Evolutionary conservation across 2,797 vertebrate genomes (phyloP).

Genomic region (Anisognathus igniventris): DNA sequence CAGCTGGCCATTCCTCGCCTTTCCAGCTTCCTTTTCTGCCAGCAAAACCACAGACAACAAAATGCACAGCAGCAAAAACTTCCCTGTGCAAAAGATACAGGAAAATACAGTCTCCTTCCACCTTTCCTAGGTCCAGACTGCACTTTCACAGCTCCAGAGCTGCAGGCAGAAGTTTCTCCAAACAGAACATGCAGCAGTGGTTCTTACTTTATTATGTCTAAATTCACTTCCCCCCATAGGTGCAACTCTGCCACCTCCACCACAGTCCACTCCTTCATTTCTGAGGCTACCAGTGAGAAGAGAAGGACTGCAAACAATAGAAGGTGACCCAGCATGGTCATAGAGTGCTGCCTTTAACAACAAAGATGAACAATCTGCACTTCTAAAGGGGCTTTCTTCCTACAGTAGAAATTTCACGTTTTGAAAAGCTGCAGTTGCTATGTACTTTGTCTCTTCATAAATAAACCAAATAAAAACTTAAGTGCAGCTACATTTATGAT

Average conservation of each 20-base stretch:
- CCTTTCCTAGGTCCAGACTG: not conserved
- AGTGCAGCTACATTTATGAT: not conserved
- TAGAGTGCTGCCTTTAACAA: not conserved
- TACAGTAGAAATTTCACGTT: not conserved
- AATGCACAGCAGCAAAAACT: not conserved
- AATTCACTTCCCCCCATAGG: not conserved
- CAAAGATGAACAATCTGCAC: not conserved
- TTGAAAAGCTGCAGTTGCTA: not conserved
- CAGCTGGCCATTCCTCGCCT: not conserved
- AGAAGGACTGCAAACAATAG: not conserved
- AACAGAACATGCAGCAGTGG: not conserved
- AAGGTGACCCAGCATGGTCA: not conserved
- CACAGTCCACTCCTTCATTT: not conserved
- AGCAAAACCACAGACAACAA: not conserved
- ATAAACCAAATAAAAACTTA: not conserved
- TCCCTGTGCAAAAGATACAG: not conserved
- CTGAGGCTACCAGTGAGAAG: not conserved
- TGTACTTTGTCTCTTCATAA: not conserved
- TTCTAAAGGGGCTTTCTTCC: not conserved
- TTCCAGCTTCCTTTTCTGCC: not conserved
- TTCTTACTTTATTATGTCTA: not conserved
- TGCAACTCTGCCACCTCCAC: not conserved
- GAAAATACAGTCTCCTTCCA: not conserved
- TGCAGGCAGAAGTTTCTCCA: not conserved
- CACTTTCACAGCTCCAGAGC: not conserved